Base-by-base conservation (phyloP, 1,140 invertebrate species). In the Paracyclopina nana region DNA sequence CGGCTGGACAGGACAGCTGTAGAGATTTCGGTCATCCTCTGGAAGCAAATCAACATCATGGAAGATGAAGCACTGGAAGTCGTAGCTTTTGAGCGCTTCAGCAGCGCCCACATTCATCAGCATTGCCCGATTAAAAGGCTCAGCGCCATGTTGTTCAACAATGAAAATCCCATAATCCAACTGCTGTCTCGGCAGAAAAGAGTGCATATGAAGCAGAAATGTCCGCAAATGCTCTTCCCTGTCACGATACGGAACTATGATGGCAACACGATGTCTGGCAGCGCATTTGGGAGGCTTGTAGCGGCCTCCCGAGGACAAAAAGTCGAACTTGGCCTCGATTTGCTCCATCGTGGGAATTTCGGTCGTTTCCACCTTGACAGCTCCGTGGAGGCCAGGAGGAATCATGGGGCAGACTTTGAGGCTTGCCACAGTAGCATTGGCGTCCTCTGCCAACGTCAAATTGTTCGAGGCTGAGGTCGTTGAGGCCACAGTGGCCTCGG, bases 31-130 rank as follows among this genome's bases (percentile, higher is more conserved):
- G 59, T 90, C 83, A 68, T 95, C 82, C 60, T 92, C 79, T 5
- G 90, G 87, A 58, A 95, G 65, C 42, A 94, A 71, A 65, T 95
- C 88, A 20, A 96, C 83, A 64, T 95, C 91, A 66, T 95, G 88
- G 66, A 94, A 94, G 54, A 94, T 77, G 65, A 90, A 91, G 67
- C 88, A 95, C 59, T 85, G 77, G 29, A 51, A 87, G 31, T 74
- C 68, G 31, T 75, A 72, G 30, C 76, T 65, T 60, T 82, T 82
- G 55, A 77, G 63, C 1, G 84, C 80, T 65, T 94, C 88, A 30
- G 75, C 71, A 64, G 79, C 94, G 6, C 88, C 91, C n/a, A 94
- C 78, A 65, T 96, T 96, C 77, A 95, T 83, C 41, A 95, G 69
- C 70, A 82, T 80, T 1, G 84, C 91, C 49, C 87, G 72, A 64